Evolutionary conservation across 2,797 vertebrate species (phyloP).

Genomic region (Manis crassicaudata): DNA sequence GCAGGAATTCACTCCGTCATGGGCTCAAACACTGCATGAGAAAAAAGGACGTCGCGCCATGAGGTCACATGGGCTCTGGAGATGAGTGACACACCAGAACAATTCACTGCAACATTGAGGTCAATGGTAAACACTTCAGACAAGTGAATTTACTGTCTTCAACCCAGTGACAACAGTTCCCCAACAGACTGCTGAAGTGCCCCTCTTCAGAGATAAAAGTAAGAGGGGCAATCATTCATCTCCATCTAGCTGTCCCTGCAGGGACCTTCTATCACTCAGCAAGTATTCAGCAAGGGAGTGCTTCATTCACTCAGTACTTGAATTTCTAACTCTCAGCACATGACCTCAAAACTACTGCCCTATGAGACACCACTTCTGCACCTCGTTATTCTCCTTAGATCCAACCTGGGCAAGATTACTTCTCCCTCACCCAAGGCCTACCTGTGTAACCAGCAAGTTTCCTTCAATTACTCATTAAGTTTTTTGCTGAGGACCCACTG

Average conservation of each 20-base stretch:
- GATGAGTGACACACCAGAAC: slow-evolving; percentile 11
- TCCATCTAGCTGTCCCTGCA: neutral
- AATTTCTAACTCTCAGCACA: neutral
- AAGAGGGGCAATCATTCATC: neutral
- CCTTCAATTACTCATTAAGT: neutral
- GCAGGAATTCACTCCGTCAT: neutral
- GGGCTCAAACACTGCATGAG: neutral
- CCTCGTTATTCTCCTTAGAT: neutral
- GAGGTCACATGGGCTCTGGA: slow-evolving; percentile 18
- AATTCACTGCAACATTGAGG: slow-evolving; percentile 26
- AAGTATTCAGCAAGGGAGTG: neutral
- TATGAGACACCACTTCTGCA: neutral
- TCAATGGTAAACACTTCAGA: slow-evolving; percentile 60
- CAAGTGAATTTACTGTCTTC: slow-evolving; percentile 51
- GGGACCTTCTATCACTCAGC: slow-evolving; percentile 23
- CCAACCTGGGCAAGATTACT: neutral
- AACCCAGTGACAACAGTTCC: slow-evolving; percentile 46
- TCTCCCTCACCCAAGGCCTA: neutral
- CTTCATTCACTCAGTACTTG: neutral
- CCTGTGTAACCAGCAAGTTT: too few relatives aligned
- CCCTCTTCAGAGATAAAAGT: slow-evolving; percentile 65
- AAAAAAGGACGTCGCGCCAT: neutral
- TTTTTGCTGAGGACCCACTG: neutral
- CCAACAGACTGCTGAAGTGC: slow-evolving; percentile 50
- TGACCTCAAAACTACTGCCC: neutral